phyloP scores from a whole-genome alignment of 2,797 vertebrate species.

The Macropus fuliginosus region DNA sequence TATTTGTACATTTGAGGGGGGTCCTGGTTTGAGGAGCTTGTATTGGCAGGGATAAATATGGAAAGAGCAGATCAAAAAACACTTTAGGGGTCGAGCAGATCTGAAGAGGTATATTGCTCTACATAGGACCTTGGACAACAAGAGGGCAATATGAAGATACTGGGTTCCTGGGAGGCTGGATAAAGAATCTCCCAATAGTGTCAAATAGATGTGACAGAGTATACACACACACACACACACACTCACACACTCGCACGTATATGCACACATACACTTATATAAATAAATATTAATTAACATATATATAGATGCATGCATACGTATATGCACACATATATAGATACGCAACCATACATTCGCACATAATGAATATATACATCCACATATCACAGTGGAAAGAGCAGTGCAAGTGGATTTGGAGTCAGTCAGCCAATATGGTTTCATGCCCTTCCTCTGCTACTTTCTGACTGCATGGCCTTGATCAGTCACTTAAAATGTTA shows the following conservation, averaged over 20 bases:
- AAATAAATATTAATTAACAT: too few species aligned
- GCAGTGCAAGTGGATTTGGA: too few species aligned
- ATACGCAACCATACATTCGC: too few species aligned
- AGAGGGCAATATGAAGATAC: background rate
- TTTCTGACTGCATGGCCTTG: too few species aligned
- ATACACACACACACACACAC: background rate
- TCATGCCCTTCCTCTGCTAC: too few species aligned
- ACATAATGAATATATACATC: too few species aligned
- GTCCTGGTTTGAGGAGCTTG: background rate
- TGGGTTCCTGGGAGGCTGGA: background rate
- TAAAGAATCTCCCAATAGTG: background rate
- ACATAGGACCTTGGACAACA: background rate
- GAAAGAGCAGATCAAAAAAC: background rate
- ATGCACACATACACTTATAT: too few species aligned
- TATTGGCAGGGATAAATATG: background rate
- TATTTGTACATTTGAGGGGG: background rate
- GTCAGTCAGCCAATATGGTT: too few species aligned
- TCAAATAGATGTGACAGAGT: background rate
- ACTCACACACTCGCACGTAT: accelerated
- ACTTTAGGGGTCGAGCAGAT: background rate
- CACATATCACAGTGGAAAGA: too few species aligned
- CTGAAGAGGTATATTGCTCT: background rate
- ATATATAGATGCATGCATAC: too few species aligned
- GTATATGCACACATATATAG: too few species aligned
- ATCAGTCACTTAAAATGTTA: background rate